Evolutionary conservation across 2,888 invertebrate species (phyloP).

Genomic region (Xestia ashworthii): DNA sequence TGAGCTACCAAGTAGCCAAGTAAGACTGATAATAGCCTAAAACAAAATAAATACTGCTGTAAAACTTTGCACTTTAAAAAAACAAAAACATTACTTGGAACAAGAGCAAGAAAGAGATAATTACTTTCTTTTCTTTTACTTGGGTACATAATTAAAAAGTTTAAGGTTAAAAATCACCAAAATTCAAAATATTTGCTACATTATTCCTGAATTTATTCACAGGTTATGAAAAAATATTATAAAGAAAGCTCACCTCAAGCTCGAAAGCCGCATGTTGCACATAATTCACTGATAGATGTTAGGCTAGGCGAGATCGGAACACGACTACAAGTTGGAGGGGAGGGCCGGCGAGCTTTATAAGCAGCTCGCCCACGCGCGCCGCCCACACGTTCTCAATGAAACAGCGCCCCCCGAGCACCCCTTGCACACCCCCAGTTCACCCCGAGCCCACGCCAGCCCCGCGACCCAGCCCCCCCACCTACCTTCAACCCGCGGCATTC

Average conservation of each 20-base stretch:
- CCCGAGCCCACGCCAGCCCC: constrained; percentile 69
- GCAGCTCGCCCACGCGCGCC: constrained; percentile 88
- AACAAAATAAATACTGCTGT: constrained; percentile 68
- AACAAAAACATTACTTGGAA: neutral
- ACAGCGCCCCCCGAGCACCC: constrained; percentile 74
- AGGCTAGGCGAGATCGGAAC: constrained; percentile 75
- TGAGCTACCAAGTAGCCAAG: constrained; percentile 88
- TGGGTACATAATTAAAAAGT: neutral
- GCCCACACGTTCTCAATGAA: constrained; percentile 94
- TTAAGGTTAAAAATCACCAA: neutral
- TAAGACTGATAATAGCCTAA: constrained; percentile 83
- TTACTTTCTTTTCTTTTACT: neutral
- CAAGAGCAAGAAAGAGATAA: neutral
- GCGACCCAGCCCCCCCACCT: constrained; percentile 64
- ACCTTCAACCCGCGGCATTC: constrained; percentile 77
- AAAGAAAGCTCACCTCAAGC: constrained; percentile 80
- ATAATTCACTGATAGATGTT: constrained; percentile 78
- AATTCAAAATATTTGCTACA: neutral
- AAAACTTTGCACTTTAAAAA: neutral
- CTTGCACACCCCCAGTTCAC: constrained; percentile 26
- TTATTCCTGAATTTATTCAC: constrained; percentile 9
- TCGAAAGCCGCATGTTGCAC: constrained; percentile 82
- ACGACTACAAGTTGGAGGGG: constrained; percentile 84
- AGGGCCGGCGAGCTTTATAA: constrained; percentile 84
- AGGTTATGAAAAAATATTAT: constrained; percentile 23